Percentiles rank a stretch among this genome's conserved stretches.
phyloP scores from a whole-genome alignment of 2,888 invertebrate species.

The Melieria omissa region DNA sequence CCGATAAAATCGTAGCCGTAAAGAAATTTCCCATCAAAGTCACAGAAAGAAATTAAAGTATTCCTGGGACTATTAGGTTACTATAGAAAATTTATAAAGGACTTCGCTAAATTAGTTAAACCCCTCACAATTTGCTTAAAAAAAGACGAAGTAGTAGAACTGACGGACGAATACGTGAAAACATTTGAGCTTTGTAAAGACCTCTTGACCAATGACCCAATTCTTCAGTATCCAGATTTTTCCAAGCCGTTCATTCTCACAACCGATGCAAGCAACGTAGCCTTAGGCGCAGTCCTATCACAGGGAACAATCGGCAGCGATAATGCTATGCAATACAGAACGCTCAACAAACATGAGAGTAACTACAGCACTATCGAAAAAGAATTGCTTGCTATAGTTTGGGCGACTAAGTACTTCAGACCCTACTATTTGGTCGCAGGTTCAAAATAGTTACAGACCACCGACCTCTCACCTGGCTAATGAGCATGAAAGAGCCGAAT shows the following conservation, averaged over 20 bases:
- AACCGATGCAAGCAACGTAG: slow-evolving; percentile 52
- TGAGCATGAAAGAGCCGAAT: slow-evolving; percentile 35
- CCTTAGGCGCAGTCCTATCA: slow-evolving; percentile 49
- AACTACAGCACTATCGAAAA: slow-evolving; percentile 53
- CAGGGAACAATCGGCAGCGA: slow-evolving; percentile 45
- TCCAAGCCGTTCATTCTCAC: slow-evolving; percentile 48
- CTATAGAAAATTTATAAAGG: slow-evolving; percentile 44
- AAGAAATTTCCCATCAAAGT: slow-evolving; percentile 44
- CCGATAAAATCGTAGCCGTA: slow-evolving; percentile 50
- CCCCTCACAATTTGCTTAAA: slow-evolving; percentile 43
- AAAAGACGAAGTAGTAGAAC: slow-evolving; percentile 35
- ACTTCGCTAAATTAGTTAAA: slow-evolving; percentile 43
- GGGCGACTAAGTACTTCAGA: slow-evolving; percentile 50
- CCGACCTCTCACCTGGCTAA: slow-evolving; percentile 53
- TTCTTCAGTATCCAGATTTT: slow-evolving; percentile 54
- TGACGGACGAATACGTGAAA: slow-evolving; percentile 23
- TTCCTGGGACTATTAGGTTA: slow-evolving; percentile 49
- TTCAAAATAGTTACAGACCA: slow-evolving; percentile 57
- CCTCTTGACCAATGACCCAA: slow-evolving; percentile 45
- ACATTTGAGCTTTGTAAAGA: slow-evolving; percentile 38
- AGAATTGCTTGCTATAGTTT: slow-evolving; percentile 51
- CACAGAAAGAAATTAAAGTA: slow-evolving; percentile 50
- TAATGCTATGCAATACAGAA: slow-evolving; percentile 47
- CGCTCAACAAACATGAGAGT: slow-evolving; percentile 44
- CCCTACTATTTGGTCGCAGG: slow-evolving; percentile 53